Evolutionary conservation across 2,888 invertebrate genomes (phyloP).

Genomic region (Leptothorax acervorum): DNA sequence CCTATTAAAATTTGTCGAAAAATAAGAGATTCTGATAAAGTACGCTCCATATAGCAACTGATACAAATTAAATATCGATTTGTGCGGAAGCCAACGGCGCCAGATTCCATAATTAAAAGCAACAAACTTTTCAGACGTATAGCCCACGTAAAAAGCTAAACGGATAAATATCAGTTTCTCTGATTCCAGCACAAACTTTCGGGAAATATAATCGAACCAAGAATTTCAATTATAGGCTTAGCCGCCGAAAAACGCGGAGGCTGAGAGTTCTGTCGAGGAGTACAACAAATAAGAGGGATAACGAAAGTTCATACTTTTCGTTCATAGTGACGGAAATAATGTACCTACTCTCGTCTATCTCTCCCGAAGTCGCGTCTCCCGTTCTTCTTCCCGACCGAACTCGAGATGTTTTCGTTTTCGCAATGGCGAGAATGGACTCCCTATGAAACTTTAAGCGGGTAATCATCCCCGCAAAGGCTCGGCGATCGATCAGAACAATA

Average conservation of each 20-base stretch:
- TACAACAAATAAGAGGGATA: background rate
- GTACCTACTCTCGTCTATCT: too few relatives aligned
- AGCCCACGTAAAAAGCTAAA: background rate
- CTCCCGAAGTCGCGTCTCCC: background rate
- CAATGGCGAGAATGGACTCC: background rate
- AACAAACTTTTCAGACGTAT: slow-evolving; percentile 6
- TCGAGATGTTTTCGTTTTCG: background rate
- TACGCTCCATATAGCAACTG: background rate
- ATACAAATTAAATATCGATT: slow-evolving; percentile 7
- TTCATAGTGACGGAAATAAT: background rate
- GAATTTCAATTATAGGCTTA: background rate
- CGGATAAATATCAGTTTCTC: background rate
- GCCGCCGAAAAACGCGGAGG: background rate
- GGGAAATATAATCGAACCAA: background rate
- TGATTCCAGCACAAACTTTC: background rate
- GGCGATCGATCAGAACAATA: slow-evolving; percentile 30
- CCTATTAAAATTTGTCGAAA: background rate
- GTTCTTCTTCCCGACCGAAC: background rate
- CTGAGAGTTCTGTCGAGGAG: background rate
- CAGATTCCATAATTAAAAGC: background rate
- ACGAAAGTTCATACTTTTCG: background rate
- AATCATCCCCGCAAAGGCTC: slow-evolving; percentile 30
- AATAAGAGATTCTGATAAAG: background rate
- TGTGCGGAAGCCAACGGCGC: background rate
- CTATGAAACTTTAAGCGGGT: slow-evolving; percentile 27